These are phyloP conservation scores for Chaetops frenatus DNA, from an alignment of 2,113 vertebrate species.

Conservation along the genomic window DNA sequence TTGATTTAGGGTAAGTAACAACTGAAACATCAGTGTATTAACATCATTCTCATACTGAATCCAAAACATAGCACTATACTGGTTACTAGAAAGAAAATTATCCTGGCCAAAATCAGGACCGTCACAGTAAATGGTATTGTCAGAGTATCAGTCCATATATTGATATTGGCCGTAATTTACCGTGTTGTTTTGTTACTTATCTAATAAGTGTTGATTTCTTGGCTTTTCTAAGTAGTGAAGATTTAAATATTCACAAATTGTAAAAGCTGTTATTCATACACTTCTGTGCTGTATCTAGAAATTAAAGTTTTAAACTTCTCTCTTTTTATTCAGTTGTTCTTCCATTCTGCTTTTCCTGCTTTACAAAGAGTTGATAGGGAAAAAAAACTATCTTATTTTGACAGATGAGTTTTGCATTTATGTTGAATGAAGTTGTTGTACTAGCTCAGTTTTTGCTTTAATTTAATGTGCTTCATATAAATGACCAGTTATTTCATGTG, in stretches of 20 bases:
- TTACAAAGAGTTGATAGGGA: background rate
- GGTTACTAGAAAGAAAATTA: background rate
- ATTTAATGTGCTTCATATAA: background rate
- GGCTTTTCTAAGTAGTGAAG: background rate
- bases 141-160: background rate
- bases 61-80: background rate
- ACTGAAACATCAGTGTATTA: background rate
- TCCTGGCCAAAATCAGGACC: background rate
- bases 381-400: background rate
- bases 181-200: background rate
- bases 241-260: background rate
- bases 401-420: background rate
- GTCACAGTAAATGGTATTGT: background rate
- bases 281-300: background rate
- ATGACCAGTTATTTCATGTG: background rate
- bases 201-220: background rate
- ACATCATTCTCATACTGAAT: background rate
- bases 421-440: background rate
- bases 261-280: background rate
- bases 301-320: background rate
- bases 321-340: background rate
- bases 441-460: background rate
- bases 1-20: background rate
- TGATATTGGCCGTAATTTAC: background rate
- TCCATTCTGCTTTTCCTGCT: accelerated